Percentiles rank a stretch among this genome's conserved stretches.
Conservation (phyloP, 2,797 vertebrate genomes). For the Anomalospiza imberbis region DNA sequence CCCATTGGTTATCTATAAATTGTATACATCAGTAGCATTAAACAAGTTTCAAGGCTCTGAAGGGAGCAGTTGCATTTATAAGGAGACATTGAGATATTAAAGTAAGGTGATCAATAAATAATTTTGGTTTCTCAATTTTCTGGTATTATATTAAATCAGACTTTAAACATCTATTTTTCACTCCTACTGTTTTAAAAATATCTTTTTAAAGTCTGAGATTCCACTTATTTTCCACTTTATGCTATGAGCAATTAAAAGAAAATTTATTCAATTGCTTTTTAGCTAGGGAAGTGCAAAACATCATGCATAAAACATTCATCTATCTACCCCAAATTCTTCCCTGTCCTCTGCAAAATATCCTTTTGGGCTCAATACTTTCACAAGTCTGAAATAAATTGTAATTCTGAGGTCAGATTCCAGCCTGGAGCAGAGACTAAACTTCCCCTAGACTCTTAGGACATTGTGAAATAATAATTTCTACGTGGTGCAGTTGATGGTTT, state of each 20-base stretch:
- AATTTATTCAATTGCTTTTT: not conserved
- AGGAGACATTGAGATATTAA: not conserved
- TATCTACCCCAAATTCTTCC: not conserved
- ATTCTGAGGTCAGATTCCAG: not conserved
- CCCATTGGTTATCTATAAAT: not conserved
- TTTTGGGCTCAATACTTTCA: not conserved
- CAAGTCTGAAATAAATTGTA: not conserved
- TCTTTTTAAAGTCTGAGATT: not conserved
- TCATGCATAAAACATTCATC: not conserved
- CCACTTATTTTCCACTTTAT: not conserved
- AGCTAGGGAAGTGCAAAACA: not conserved
- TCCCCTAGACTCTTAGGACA: not conserved
- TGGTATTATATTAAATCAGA: not conserved
- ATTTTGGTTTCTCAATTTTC: not conserved
- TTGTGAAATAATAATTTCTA: not conserved
- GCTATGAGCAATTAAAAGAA: not conserved
- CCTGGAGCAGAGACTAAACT: not conserved
- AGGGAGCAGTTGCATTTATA: not conserved
- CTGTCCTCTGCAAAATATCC: not conserved
- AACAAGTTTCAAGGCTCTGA: not conserved
- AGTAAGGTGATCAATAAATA: not conserved
- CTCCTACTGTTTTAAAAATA: not conserved
- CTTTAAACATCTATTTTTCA: not conserved
- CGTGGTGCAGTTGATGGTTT: not conserved
- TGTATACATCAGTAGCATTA: not conserved